phyloP scores from a whole-genome alignment of 2,113 vertebrate genomes.

The Channa maculata region DNA sequence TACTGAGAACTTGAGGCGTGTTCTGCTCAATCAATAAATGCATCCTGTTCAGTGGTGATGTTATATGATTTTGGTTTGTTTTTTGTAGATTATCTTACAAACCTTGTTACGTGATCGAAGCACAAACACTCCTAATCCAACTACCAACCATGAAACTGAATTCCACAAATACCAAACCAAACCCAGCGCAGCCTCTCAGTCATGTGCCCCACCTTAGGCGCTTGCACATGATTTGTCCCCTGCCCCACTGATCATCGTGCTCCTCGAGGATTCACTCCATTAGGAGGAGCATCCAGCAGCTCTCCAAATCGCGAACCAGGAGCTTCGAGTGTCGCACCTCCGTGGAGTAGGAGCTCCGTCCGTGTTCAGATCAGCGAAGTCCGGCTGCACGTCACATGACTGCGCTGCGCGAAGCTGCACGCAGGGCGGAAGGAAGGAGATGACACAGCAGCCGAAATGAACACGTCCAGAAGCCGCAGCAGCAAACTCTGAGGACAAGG shows the following conservation, averaged over 20 bases:
- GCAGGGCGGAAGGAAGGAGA: slow-evolving; percentile 36
- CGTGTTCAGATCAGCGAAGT: slow-evolving; percentile 10
- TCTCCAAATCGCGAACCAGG: too few species aligned
- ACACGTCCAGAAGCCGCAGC: not conserved
- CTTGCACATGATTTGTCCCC: slow-evolving; percentile 56
- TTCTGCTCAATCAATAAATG: too few species aligned
- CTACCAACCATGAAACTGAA: slow-evolving; percentile 29
- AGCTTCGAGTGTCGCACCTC: too few species aligned
- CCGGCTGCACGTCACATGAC: slow-evolving; percentile 56
- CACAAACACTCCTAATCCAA: slow-evolving; percentile 17
- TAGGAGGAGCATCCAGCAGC: not conserved
- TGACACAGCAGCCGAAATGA: not conserved
- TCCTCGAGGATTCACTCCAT: not conserved
- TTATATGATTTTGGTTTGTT: too few species aligned
- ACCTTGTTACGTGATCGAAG: too few species aligned
- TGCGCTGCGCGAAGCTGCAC: not conserved
- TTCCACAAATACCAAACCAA: slow-evolving; percentile 57
- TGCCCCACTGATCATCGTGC: slow-evolving; percentile 2
- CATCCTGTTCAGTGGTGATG: too few species aligned
- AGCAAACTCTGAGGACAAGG: too few species aligned
- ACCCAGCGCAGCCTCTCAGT: slow-evolving; percentile 20
- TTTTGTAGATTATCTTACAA: too few species aligned
- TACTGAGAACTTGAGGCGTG: too few species aligned
- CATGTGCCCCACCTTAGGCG: slow-evolving; percentile 53
- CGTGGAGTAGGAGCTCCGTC: not conserved